Evolutionary conservation across 2,797 vertebrate species (phyloP).

Genomic region (Crenuchus spilurus): DNA sequence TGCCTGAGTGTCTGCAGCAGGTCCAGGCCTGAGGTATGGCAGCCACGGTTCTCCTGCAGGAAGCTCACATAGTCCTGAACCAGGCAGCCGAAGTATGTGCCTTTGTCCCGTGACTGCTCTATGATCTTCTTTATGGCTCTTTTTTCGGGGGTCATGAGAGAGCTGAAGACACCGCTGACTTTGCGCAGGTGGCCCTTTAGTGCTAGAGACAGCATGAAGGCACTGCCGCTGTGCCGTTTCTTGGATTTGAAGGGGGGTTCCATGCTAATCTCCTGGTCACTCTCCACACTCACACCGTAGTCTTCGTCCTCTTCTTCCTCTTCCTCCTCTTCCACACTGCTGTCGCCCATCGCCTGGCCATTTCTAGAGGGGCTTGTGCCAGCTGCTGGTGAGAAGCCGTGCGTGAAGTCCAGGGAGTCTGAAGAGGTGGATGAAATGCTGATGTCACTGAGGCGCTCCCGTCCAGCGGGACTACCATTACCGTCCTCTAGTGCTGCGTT

Average conservation of each 20-base stretch:
- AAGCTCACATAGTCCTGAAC: conserved; percentile 97
- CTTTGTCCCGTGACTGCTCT: conserved; percentile 89
- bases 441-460: conserved; percentile 92
- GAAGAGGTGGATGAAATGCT: conserved; percentile 97
- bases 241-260: conserved; percentile 85
- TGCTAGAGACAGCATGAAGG: conserved; percentile 88
- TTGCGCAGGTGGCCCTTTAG: conserved; percentile 92
- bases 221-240: conserved; percentile 75
- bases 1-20: conserved; percentile 94
- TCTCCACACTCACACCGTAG: conserved; percentile 89
- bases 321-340: conserved; percentile 83
- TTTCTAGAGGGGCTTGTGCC: conserved; percentile 49
- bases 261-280: conserved; percentile 88
- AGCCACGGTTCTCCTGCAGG: conserved; percentile 92
- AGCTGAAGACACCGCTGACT: conserved; percentile 91
- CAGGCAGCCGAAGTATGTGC: conserved; percentile 93
- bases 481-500: conserved; percentile 57
- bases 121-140: conserved; percentile 88
- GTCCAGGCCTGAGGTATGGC: conserved; percentile 89
- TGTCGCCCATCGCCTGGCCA: conserved; percentile 77
- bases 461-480: conserved; percentile 64
- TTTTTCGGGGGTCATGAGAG: conserved; percentile 93
- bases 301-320: conserved; percentile 83
- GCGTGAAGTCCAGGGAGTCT: conserved; percentile 90
- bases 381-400: conserved; percentile 79